A percentile compares a stretch with the other conserved stretches of the same genome.
Conservation (phyloP, 2,888 invertebrate species). For the Drosophila subquinaria region DNA sequence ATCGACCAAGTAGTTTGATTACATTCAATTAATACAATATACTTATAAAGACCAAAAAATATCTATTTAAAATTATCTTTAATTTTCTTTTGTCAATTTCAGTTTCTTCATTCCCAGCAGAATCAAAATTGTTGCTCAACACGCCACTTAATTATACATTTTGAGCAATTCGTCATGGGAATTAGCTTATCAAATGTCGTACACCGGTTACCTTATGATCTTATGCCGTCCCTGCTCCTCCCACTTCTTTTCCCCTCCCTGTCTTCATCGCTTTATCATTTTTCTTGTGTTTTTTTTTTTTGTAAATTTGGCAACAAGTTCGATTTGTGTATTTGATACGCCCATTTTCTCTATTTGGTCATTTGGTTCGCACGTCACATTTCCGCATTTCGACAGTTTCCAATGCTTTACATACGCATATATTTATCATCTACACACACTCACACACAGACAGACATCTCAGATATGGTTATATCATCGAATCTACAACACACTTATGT, state of each 20-base stretch:
- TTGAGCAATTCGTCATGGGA: conserved; percentile 32
- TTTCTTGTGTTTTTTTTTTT: not conserved
- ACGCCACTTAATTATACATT: not conserved
- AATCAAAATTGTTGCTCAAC: conserved; percentile 1
- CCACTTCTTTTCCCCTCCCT: not conserved
- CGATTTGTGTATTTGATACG: conserved; percentile 14
- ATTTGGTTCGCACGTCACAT: conserved; percentile 37
- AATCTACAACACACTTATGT: conserved; percentile 38
- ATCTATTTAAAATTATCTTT: not conserved
- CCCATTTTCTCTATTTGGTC: conserved; percentile 42
- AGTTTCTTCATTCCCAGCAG: not conserved
- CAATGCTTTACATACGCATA: conserved; percentile 50
- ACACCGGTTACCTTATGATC: conserved; percentile 10
- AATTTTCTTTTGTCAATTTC: not conserved
- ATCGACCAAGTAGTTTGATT: too few relatives aligned
- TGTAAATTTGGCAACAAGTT: conserved; percentile 38
- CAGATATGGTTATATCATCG: conserved; percentile 43
- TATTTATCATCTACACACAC: conserved; percentile 45
- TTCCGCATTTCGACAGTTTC: conserved; percentile 55
- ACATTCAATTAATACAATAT: too few relatives aligned
- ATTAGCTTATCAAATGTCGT: conserved; percentile 14
- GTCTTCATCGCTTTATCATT: not conserved
- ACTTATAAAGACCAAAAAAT: not conserved
- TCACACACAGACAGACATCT: conserved; percentile 17
- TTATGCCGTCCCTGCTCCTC: not conserved